A percentile compares a stretch with the other conserved stretches of the same genome.
phyloP scores from a whole-genome alignment of 2,797 vertebrate genomes.

The Cyclura pinguis region DNA sequence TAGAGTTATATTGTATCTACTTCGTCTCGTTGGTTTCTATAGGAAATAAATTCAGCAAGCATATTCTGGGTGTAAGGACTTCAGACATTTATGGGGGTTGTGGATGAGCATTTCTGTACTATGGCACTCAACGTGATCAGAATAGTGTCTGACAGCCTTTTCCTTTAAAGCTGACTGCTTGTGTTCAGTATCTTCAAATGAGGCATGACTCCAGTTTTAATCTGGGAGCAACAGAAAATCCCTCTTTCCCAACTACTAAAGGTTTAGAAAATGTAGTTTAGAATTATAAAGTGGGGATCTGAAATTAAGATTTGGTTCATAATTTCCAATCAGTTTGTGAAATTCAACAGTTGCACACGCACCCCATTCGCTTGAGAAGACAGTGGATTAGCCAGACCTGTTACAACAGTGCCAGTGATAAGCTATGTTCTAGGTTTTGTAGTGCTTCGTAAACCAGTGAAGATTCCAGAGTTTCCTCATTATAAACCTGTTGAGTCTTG shows the following conservation, averaged over 20 bases:
- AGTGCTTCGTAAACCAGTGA: constrained; percentile 57
- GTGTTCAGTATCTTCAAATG: not conserved
- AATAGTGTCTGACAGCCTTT: not conserved
- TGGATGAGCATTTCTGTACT: not conserved
- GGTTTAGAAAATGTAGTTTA: not conserved
- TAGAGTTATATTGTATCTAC: not conserved
- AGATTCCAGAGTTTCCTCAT: constrained; percentile 60
- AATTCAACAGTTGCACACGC: not conserved
- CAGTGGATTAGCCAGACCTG: constrained; percentile 29
- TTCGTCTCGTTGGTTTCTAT: not conserved
- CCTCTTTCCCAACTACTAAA: not conserved
- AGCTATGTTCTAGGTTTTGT: constrained; percentile 19
- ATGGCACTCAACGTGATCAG: not conserved
- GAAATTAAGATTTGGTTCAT: not conserved
- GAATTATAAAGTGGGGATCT: not conserved
- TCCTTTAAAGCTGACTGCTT: not conserved
- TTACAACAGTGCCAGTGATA: not conserved
- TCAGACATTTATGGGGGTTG: not conserved
- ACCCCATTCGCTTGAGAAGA: constrained; percentile 39
- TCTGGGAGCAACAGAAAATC: not conserved
- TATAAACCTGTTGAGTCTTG: constrained; percentile 41
- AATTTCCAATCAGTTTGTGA: not conserved
- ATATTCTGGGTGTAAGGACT: not conserved
- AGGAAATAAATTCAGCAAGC: not conserved
- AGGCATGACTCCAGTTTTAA: not conserved